A percentile compares a stretch with the other conserved stretches of the same genome.
phyloP scores from a whole-genome alignment of 2,113 vertebrate species.

The Hystrix brachyura region DNA sequence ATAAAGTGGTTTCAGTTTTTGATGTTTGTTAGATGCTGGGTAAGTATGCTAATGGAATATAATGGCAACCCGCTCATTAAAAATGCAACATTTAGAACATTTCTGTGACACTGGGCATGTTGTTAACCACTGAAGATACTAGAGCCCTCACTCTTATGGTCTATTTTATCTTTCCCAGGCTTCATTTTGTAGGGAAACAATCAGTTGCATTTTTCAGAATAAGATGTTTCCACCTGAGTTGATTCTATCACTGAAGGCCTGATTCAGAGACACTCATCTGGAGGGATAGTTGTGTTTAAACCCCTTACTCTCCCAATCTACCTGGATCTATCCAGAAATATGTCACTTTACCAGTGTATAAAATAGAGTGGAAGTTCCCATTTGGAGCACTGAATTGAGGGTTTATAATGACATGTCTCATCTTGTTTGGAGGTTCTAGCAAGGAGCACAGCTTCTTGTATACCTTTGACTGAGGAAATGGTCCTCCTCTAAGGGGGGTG shows the following conservation, averaged over 20 bases:
- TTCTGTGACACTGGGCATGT: neutral
- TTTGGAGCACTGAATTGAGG: neutral
- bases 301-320: neutral
- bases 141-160: neutral
- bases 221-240: neutral
- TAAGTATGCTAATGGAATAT: neutral
- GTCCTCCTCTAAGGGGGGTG: no score
- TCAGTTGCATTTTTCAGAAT: constrained; percentile 46
- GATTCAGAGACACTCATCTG: neutral
- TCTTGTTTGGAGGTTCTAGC: neutral
- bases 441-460: no score
- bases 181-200: neutral
- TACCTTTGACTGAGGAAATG: no score
- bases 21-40: neutral
- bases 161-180: neutral
- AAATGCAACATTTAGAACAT: neutral
- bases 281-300: neutral
- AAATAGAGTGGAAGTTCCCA: neutral
- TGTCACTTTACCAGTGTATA: neutral
- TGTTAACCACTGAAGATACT: neutral
- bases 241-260: neutral
- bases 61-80: neutral
- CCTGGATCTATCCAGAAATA: neutral
- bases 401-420: neutral
- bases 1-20: neutral